Evolutionary conservation across 2,113 vertebrate genomes (phyloP), one percentile per base, ranked within the genome.

Genomic region (Daubentonia madagascariensis): DNA sequence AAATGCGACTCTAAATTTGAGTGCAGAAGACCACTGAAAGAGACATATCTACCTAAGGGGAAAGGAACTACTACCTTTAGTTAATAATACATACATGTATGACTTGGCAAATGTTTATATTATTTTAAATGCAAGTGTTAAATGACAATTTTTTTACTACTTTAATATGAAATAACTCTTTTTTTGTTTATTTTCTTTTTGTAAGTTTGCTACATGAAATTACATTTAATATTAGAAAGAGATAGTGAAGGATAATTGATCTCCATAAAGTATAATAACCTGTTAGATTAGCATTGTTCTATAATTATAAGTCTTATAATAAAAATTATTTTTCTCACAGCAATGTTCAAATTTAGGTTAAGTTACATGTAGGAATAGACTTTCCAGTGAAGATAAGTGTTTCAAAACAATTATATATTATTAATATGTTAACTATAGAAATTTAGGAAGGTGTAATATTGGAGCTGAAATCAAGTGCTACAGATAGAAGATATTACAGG

Each of bases 281-380:
- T 85, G 22, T 93, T 78, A 61, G 65, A 76, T 87, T n/a, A 73
- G 28, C 35, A 59, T 20, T 78, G 13, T 50, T 91, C 30, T 61
- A 35, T 43, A 78, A 73, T 45, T 40, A n/a, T 14, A 65, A 83
- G 32, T 65, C 18, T 52, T 76, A 79, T 28, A 67, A 68, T 65
- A 76, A 63, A 50, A 88, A 67, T 43, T 8, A 25, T 76, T 80
- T 97, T 92, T 52, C 65, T 72, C 80, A 80, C 2, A 86, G 73
- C 43, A 87, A 30, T 45, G 30, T 84, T 92, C 63, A 93, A 67
- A 50, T 79, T 91, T 96, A 79, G 57, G 76, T 87, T 73, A 93
- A 79, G 13, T 65, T 86, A 59, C 28, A 68, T 73, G 8, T 22
- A 48, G 25, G 16, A 92, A 68, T 35, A 83, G 48, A 50, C 22